These are phyloP conservation scores for Drosophila multiciliata DNA, from an alignment of 2,888 invertebrate species.

Conservation along the genomic window DNA sequence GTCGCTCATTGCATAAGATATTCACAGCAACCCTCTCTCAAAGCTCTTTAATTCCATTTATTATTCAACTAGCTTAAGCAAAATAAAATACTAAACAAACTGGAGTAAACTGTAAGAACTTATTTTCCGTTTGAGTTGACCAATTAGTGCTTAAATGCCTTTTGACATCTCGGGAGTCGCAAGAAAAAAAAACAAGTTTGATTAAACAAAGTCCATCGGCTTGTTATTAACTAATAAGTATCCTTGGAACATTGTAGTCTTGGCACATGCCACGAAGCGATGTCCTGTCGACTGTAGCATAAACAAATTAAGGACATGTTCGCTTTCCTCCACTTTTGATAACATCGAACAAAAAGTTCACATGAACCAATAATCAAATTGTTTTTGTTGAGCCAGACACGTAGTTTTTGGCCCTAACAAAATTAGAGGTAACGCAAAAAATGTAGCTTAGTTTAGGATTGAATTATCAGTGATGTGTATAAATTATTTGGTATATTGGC, in stretches of 20 bases:
- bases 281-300: neutral
- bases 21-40: neutral
- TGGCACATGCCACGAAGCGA: neutral
- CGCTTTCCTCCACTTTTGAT: neutral
- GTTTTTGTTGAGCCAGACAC: slow-evolving; percentile 1
- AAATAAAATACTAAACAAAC: neutral
- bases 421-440: neutral
- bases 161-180: too few relatives aligned
- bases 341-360: neutral
- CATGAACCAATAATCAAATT: slow-evolving; percentile 1
- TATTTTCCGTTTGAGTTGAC: neutral
- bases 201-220: slow-evolving; percentile 25
- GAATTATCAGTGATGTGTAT: too few relatives aligned
- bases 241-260: neutral
- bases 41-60: neutral
- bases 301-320: neutral
- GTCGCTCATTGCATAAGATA: neutral
- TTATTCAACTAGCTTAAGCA: neutral
- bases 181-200: neutral
- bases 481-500: neutral
- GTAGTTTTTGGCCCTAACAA: neutral
- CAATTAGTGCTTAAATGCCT: neutral
- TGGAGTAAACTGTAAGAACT: neutral
- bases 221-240: slow-evolving; percentile 13
- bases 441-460: neutral